These are phyloP conservation scores for Leptosomus discolor DNA, from an alignment of 2,113 vertebrate species.

Conservation along the genomic window DNA sequence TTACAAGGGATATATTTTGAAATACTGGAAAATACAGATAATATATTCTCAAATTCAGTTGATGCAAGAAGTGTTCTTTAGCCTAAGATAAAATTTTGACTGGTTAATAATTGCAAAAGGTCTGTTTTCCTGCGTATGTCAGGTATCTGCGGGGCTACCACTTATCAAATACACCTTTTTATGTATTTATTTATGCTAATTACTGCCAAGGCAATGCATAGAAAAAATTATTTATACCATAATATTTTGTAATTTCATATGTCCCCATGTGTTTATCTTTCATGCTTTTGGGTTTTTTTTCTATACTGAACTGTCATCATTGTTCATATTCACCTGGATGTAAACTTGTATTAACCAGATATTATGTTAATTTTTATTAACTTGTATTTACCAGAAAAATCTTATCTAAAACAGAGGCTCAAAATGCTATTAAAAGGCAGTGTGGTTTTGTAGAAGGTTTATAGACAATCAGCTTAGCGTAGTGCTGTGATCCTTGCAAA, in stretches of 20 bases:
- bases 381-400: neutral
- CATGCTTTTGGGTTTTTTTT: neutral
- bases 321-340: neutral
- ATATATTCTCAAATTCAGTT: conserved; percentile 34
- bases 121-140: neutral
- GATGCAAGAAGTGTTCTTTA: conserved; percentile 34
- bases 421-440: neutral
- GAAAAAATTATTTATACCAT: neutral
- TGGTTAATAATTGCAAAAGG: neutral
- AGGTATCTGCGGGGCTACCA: neutral
- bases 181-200: neutral
- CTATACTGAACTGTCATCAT: neutral
- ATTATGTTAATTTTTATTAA: neutral
- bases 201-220: neutral
- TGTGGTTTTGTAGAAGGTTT: neutral
- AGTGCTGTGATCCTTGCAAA: neutral
- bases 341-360: neutral
- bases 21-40: neutral
- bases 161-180: conserved; percentile 3
- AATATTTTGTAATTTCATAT: neutral
- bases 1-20: neutral
- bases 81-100: conserved; percentile 23
- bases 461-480: too few relatives aligned
- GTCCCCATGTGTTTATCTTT: neutral
- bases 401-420: neutral